Evolutionary conservation across 2,888 invertebrate genomes (phyloP), one percentile per base, ranked within the genome.

Genomic region (Chaetoderma sp.): DNA sequence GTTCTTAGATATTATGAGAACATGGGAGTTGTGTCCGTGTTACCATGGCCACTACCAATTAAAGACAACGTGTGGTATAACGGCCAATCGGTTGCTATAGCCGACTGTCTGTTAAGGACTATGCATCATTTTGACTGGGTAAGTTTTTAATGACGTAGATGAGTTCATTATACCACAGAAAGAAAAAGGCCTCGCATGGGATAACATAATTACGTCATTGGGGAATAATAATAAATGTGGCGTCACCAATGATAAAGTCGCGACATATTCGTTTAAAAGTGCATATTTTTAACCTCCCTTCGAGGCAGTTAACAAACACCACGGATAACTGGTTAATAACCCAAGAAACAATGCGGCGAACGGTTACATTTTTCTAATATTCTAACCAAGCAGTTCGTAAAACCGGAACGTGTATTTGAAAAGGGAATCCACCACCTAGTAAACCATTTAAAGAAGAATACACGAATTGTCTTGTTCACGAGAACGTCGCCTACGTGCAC

Each of bases 341-440:
- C n/a, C 36, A 63, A 23, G 60, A 32, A 10, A 54, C 47, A 23
- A 65, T 58, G 8, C 68, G 69, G 30, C 50, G 75, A 33, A 70
- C 75, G 1, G 44, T 27, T n/a, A 23, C 21, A n/a, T n/a, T 18
- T 50, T 1, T 73, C 71, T 56, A 61, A 67, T n/a, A 66, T 74
- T 42, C 68, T 77, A 25, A 76, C 83, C 0, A 84, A 83, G 60
- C 79, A 82, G 57, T 69, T 84, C 47, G 75, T 83, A 13, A 72
- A 77, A 21, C 83, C 85, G 1, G 73, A 76, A 33, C 68, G 74
- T 60, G 76, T 85, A 16, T 83, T 83, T 59, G 85, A 84, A 60
- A 75, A 81, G 71, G 83, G 83, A 0, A 82, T 83, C 39, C 83
- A 85, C 60, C 83, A 83, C 67, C 77, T 83, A 21, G n/a, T n/a